These are phyloP conservation scores for Rhea americana DNA, from an alignment of 2,113 vertebrate genomes.

Conservation along the genomic window DNA sequence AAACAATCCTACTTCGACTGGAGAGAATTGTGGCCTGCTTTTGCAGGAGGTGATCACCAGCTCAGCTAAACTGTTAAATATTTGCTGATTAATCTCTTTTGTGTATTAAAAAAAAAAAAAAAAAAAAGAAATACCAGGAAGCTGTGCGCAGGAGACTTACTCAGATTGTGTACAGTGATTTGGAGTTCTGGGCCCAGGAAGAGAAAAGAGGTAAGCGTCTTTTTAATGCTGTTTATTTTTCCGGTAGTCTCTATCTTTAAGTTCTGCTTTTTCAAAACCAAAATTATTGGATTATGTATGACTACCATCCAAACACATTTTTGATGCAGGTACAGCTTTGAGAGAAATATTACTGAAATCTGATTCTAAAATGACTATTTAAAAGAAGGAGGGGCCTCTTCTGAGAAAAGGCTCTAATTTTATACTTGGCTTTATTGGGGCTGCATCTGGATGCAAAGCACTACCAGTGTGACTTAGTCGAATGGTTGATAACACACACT, in stretches of 20 bases:
- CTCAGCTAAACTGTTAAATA: not conserved
- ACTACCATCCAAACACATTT: not conserved
- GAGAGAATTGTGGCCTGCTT: not conserved
- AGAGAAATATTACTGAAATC: not conserved
- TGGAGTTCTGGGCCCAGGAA: slow-evolving; percentile 72
- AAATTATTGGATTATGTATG: not conserved
- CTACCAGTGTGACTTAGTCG: not conserved
- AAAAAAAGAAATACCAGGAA: slow-evolving; percentile 84
- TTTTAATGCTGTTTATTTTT: not conserved
- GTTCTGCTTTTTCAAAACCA: not conserved
- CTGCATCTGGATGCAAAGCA: not conserved
- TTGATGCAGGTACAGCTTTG: not conserved
- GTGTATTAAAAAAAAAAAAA: not conserved
- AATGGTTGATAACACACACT: not conserved
- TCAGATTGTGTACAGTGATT: slow-evolving; percentile 84
- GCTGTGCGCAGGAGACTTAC: slow-evolving; percentile 85
- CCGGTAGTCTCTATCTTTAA: not conserved
- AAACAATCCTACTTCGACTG: not conserved
- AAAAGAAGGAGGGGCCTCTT: not conserved
- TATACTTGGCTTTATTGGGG: not conserved
- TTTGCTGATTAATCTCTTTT: not conserved
- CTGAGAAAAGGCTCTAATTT: not conserved
- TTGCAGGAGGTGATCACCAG: not conserved
- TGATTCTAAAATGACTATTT: not conserved
- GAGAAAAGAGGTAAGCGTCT: slow-evolving; percentile 72